Conservation (phyloP, 2,888 invertebrate species). For the Autographa pulchrina region DNA sequence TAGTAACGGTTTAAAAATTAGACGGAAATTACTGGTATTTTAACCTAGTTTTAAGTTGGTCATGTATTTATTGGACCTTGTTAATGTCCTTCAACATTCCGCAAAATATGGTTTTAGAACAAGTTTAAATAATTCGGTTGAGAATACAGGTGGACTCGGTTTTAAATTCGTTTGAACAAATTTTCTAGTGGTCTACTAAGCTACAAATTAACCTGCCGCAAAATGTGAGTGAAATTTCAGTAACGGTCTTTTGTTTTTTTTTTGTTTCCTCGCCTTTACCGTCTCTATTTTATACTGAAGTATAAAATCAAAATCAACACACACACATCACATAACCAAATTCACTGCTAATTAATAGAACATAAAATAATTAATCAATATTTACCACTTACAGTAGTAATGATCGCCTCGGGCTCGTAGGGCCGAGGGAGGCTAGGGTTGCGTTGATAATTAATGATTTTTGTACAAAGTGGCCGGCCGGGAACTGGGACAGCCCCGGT, state of each 20-base stretch:
- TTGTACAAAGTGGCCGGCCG: constrained; percentile 75
- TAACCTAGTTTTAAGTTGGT: constrained; percentile 29
- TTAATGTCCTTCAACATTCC: background rate
- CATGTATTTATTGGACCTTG: background rate
- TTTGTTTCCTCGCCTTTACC: no score
- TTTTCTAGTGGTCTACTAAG: background rate
- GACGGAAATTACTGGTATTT: constrained; percentile 31
- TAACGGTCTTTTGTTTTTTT: background rate
- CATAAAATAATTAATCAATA: constrained; percentile 36
- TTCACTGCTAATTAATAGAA: constrained; percentile 7
- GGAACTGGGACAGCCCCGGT: constrained; percentile 65
- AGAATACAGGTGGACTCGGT: background rate
- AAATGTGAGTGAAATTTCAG: background rate
- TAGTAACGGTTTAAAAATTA: constrained; percentile 37
- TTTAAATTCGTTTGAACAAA: background rate
- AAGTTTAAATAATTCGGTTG: background rate
- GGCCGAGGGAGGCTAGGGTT: constrained; percentile 60
- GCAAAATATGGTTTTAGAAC: background rate
- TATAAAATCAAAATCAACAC: background rate
- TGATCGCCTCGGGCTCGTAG: constrained; percentile 46
- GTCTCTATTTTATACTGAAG: no score
- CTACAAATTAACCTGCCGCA: background rate
- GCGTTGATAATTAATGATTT: constrained; percentile 86
- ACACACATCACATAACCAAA: background rate
- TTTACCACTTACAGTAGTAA: constrained; percentile 43